phyloP scores from a whole-genome alignment of 2,113 vertebrate genomes.

The Pluvianellus socialis region DNA sequence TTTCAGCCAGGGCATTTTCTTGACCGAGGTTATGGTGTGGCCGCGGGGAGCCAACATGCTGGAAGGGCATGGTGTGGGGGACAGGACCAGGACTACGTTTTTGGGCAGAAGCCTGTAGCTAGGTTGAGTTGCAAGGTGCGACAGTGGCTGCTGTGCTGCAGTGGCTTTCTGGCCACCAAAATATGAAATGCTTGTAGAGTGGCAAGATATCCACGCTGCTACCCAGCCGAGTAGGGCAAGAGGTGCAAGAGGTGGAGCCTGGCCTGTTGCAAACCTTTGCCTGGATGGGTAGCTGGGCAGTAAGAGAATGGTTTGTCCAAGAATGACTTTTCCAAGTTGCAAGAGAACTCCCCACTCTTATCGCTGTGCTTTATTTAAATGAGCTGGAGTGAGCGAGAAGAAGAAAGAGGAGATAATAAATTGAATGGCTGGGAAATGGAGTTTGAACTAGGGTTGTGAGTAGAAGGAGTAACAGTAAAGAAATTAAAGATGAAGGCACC shows the following conservation, averaged over 20 bases:
- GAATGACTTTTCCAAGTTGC: background rate
- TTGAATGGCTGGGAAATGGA: background rate
- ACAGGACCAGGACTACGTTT: background rate
- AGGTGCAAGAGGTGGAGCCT: background rate
- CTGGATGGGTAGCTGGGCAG: background rate
- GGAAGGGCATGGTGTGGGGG: background rate
- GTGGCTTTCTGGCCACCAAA: background rate
- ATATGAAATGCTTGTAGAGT: background rate
- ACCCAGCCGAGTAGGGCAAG: background rate
- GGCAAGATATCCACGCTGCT: background rate
- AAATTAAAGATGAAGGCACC: background rate
- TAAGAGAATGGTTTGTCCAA: background rate
- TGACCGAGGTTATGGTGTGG: background rate
- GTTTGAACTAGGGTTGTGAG: background rate
- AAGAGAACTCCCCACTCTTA: too few species aligned
- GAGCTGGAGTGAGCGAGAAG: background rate
- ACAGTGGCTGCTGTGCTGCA: background rate
- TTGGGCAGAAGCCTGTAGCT: background rate
- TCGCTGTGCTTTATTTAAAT: too few species aligned
- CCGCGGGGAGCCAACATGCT: fast-evolving
- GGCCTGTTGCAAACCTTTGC: background rate
- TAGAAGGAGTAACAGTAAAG: background rate
- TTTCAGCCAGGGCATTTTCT: background rate
- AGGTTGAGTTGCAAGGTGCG: background rate
- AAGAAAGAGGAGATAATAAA: background rate